These are phyloP conservation scores for Otis tarda DNA, from an alignment of 2,113 vertebrate genomes.

Conservation along the genomic window DNA sequence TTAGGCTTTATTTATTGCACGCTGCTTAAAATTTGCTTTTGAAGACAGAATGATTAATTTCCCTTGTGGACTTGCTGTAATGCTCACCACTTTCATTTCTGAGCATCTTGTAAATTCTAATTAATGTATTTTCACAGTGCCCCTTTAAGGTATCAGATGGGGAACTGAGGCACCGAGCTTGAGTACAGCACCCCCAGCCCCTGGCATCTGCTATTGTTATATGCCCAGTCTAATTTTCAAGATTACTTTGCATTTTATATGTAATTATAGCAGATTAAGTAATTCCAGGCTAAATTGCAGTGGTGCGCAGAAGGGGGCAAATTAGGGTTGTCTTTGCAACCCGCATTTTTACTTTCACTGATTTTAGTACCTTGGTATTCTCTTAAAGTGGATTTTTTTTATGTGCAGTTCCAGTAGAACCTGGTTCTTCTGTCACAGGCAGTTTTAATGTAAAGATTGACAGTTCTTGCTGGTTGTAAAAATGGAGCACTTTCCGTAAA, in stretches of 20 bases:
- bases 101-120: slow-evolving; percentile 60
- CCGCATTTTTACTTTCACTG: background rate
- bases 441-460: slow-evolving; percentile 36
- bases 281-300: background rate
- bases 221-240: background rate
- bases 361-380: background rate
- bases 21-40: slow-evolving; percentile 62
- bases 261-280: background rate
- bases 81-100: slow-evolving; percentile 53
- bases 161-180: background rate
- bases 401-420: background rate
- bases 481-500: slow-evolving; percentile 41
- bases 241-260: slow-evolving; percentile 15
- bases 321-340: background rate
- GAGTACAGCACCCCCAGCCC: background rate
- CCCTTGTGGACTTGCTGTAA: slow-evolving; percentile 43
- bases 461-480: slow-evolving; percentile 46
- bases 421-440: background rate
- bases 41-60: slow-evolving; percentile 67
- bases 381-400: slow-evolving; percentile 8
- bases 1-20: slow-evolving; percentile 66
- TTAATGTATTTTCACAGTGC: slow-evolving; percentile 44
- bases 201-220: background rate
- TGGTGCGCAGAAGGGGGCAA: background rate
- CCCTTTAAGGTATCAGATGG: slow-evolving; percentile 31